Base-by-base conservation (phyloP, 1,140 invertebrate genomes). In the Ylistrum balloti region DNA sequence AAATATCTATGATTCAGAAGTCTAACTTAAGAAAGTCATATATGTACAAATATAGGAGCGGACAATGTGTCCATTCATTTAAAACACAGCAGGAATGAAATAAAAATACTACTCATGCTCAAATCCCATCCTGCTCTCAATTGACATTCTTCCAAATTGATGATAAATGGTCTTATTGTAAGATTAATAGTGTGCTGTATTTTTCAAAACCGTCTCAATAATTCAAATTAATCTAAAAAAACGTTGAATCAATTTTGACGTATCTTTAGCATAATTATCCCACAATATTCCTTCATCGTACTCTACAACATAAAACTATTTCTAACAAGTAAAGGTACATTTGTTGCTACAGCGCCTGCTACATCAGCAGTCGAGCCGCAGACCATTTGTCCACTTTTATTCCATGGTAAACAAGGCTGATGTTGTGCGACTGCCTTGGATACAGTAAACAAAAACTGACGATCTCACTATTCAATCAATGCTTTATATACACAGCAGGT, bases 381-480 rank as follows among this genome's bases (percentile, higher is more conserved):
- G 56, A 74, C 0, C 11, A n/a, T n/a, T n/a, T 74, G 35, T 38
- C 13, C 35, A 38, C n/a, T n/a, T n/a, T n/a, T 48, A 48, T 74
- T n/a, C 0, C 22, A 74, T 17, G 2, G n/a, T 74, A 74, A 74
- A 74, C n/a, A 74, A 1, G 15, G 22, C 28, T 74, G 56, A 74
- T 74, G 56, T 74, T 74, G 56, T 74, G 22, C 28, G 22, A 74
- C 17, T 17, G 22, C 56, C 56, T 74, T 74, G 56, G 56, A 74
- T 28, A 74, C 56, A 28, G 56, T 74, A 74, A 74, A 74, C 56
- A 74, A 74, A 74, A n/a, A 3, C 28, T 28, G 22, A 22, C 5
- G n/a, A n/a, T 74, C n/a, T 28, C 56, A 74, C 56, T 74, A 28
- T 22, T n/a, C 56, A 74, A 74, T 74, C 56, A 74, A 74, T 74